These are phyloP conservation scores for Solenopsis fugax DNA, from an alignment of 1,140 invertebrate genomes.

Conservation along the genomic window DNA sequence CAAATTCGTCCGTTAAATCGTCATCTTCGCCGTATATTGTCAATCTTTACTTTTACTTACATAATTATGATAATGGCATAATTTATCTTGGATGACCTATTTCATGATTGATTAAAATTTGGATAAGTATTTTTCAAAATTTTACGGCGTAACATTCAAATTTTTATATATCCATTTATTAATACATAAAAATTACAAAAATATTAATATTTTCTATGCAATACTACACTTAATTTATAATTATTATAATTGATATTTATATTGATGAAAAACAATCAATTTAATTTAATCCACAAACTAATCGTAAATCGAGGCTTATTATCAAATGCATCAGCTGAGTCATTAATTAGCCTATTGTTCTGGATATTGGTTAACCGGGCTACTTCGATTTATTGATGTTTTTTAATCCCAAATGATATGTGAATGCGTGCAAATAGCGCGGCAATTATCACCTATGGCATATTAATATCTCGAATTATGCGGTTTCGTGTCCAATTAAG, in stretches of 20 bases:
- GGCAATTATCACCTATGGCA: conserved; percentile 38
- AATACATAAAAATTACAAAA: background rate
- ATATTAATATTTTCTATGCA: background rate
- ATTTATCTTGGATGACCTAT: background rate
- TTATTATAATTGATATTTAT: conserved; percentile 7
- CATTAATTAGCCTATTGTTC: conserved; percentile 50
- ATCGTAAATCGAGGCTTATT: conserved; percentile 34
- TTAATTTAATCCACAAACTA: background rate
- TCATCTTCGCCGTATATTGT: background rate
- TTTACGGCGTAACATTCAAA: background rate
- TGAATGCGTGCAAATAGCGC: background rate
- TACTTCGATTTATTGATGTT: conserved; percentile 29
- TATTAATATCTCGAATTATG: conserved; percentile 50
- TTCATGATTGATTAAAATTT: background rate
- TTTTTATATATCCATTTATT: background rate
- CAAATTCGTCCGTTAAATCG: background rate
- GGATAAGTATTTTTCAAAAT: background rate
- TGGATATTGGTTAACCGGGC: background rate
- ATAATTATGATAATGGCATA: background rate
- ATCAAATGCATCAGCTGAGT: conserved; percentile 28
- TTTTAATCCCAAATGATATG: background rate
- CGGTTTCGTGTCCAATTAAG: conserved; percentile 27
- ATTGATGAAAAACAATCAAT: conserved; percentile 1
- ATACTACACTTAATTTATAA: background rate
- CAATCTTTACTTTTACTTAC: background rate